Evolutionary conservation across 2,888 invertebrate genomes (phyloP).

Genomic region (Electrophaes corylata): DNA sequence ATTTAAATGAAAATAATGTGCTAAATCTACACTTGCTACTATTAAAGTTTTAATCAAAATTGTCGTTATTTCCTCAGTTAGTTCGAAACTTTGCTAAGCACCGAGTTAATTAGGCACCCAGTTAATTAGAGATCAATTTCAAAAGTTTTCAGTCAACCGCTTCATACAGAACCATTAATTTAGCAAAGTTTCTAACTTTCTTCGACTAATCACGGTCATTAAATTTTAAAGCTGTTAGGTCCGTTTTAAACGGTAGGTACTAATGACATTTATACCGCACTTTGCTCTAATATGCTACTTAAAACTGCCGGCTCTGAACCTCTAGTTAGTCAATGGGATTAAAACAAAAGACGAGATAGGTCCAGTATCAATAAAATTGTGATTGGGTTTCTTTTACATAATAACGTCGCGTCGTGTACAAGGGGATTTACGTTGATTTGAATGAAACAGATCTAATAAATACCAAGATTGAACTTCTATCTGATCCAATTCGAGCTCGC

Average conservation of each 20-base stretch:
- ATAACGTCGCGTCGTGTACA: background rate
- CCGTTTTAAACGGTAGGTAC: slow-evolving; percentile 5
- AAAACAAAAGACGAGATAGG: no score
- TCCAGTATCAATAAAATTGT: no score
- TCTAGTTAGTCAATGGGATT: no score
- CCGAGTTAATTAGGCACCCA: slow-evolving; percentile 29
- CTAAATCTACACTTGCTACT: slow-evolving; percentile 11
- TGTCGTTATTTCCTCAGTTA: slow-evolving; percentile 6
- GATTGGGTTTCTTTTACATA: background rate
- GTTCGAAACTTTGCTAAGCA: slow-evolving; percentile 10
- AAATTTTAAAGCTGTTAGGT: slow-evolving; percentile 18
- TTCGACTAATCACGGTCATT: slow-evolving; percentile 40
- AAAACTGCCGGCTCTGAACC: no score
- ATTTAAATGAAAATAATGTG: slow-evolving; percentile 1
- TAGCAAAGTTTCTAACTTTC: slow-evolving; percentile 45
- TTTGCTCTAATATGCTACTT: no score
- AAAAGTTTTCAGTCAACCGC: slow-evolving; percentile 30
- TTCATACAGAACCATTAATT: slow-evolving; percentile 39
- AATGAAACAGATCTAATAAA: background rate
- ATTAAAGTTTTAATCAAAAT: slow-evolving; percentile 11
- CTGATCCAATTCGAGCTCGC: background rate
- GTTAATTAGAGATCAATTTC: slow-evolving; percentile 31
- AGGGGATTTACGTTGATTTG: background rate
- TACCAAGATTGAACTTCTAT: background rate
- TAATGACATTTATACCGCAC: no score